phyloP scores from a whole-genome alignment of 2,888 invertebrate genomes.

The Mythimna loreyi region DNA sequence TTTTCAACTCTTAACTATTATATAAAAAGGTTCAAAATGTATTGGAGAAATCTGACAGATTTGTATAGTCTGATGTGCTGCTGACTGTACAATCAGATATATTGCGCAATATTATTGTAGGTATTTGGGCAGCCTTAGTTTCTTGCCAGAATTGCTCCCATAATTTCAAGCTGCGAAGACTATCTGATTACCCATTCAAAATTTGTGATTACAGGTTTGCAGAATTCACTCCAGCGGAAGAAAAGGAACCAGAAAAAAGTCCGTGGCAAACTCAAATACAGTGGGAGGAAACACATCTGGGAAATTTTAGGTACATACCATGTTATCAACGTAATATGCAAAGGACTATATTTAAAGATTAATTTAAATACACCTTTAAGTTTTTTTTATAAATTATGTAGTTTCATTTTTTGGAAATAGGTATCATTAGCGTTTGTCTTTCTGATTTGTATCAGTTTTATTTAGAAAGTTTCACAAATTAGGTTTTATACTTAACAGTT shows the following conservation, averaged over 20 bases:
- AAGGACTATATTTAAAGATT: slow-evolving; percentile 27
- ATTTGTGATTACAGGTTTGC: slow-evolving; percentile 90
- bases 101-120: no score
- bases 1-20: no score
- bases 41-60: no score
- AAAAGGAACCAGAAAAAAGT: slow-evolving; percentile 86
- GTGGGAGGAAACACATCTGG: slow-evolving; percentile 94
- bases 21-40: no score
- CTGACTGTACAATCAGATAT: no score
- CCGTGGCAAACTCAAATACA: slow-evolving; percentile 92
- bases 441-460: not conserved
- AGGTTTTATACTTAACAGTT: not conserved
- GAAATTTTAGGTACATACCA: slow-evolving; percentile 91
- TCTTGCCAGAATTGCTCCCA: no score
- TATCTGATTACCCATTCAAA: not conserved
- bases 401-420: slow-evolving; percentile 16
- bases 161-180: not conserved
- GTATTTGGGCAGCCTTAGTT: no score
- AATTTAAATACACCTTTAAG: slow-evolving; percentile 21
- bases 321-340: slow-evolving; percentile 24
- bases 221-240: slow-evolving; percentile 87
- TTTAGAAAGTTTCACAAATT: no score
- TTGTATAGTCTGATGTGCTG: no score
- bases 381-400: slow-evolving; percentile 1
- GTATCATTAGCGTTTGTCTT: not conserved